Evolutionary conservation across 64 coral and sea anemone genomes (phyloP), one percentile per base, ranked within the genome.

Genomic region (Stichodactyla helianthus): DNA sequence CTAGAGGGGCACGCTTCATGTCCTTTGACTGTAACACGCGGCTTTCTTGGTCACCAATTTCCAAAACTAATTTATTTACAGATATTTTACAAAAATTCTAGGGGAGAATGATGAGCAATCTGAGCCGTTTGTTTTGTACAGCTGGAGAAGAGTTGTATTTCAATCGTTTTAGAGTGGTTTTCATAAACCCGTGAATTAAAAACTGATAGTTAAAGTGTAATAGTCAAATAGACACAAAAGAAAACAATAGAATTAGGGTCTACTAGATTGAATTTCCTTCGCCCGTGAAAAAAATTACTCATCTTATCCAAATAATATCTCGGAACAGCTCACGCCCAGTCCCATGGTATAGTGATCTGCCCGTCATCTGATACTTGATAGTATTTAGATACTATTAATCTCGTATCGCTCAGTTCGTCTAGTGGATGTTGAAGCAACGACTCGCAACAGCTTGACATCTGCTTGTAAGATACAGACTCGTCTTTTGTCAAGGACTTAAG

Each of bases 301-400:
- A 58, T 58, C 55, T 11, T 58, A 17, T 16, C 20, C 13, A 71
- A 27, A 19, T 19, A 19, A 71, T 8, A 8, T 8, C 14, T 51
- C 50, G 23, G 35, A 51, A 44, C 12, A 5, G 6, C 54, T 54
- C 51, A 81, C 14, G 91, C 88, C 92, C 92, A 97, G 83, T 97
- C 92, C 95, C 95, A 97, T 11, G 95, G 95, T 83, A 97, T 91
- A 53, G 76, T 91, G 4, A 97, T 86, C 44, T 86, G 80, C 53
- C 95, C 95, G 82, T 97, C 95, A 59, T 91, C 89, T 51, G 86
- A 90, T n/a, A 93, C 89, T 25, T 97, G 89, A 79, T 97, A 97
- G 89, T 93, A 93, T 70, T 93, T 93, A 4, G 91, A 93, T 28
- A 97, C 55, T 27, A 83, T 86, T n/a, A 93, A 13, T 10, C 23